Evolutionary conservation across 1,140 invertebrate genomes (phyloP).

Genomic region (Anoplolepis gracilipes): DNA sequence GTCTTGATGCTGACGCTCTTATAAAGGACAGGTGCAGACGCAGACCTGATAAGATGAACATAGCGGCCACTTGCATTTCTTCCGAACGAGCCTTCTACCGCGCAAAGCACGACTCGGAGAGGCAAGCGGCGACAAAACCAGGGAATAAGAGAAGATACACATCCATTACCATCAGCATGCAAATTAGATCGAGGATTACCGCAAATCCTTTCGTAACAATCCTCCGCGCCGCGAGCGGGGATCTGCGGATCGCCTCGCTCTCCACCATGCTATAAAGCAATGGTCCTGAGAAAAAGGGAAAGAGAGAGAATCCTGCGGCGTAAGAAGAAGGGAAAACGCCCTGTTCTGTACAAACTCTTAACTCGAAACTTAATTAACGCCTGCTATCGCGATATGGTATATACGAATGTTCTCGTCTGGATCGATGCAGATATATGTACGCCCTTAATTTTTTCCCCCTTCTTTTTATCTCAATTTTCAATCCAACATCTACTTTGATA

Average conservation of each 20-base stretch:
- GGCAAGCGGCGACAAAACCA: conserved; percentile 77
- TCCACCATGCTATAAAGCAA: conserved; percentile 26
- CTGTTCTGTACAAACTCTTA: conserved; percentile 79
- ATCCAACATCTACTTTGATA: no score
- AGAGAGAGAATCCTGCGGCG: conserved; percentile 36
- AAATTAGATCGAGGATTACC: conserved; percentile 85
- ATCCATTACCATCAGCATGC: conserved; percentile 86
- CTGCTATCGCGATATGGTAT: conserved; percentile 76
- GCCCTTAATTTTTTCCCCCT: no score
- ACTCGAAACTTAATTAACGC: conserved; percentile 84
- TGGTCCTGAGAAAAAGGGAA: conserved; percentile 71
- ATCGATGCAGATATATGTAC: neutral
- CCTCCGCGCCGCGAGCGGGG: conserved; percentile 75
- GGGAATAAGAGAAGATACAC: conserved; percentile 84
- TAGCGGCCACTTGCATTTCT: conserved; percentile 63
- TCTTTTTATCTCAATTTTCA: no score
- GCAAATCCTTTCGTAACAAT: conserved; percentile 86
- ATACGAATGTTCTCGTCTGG: conserved; percentile 73
- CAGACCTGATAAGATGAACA: conserved; percentile 62
- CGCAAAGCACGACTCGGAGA: conserved; percentile 12
- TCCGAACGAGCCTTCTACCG: conserved; percentile 23
- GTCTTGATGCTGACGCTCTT: neutral
- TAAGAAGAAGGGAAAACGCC: conserved; percentile 57
- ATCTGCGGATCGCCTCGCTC: conserved; percentile 57
- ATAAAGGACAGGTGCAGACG: conserved; percentile 66